Evolutionary conservation across 2,113 vertebrate genomes (phyloP).

Genomic region (Psammodynastes pulverulentus): DNA sequence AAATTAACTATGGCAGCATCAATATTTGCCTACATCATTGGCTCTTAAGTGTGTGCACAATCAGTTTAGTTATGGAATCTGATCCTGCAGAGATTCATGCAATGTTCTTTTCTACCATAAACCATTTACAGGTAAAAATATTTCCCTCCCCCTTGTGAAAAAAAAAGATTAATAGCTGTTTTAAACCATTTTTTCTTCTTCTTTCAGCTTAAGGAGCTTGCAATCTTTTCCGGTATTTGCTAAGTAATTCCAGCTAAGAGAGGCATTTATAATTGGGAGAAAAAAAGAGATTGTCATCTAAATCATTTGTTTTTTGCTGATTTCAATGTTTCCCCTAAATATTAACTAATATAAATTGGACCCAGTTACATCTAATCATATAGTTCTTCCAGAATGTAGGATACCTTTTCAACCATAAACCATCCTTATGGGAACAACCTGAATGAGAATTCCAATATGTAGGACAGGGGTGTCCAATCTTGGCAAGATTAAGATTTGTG

Average conservation of each 20-base stretch:
- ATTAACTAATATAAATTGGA: neutral
- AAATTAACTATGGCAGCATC: slow-evolving; percentile 53
- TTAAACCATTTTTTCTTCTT: neutral
- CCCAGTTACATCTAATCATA: neutral
- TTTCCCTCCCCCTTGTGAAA: neutral
- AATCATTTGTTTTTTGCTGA: neutral
- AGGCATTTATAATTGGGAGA: neutral
- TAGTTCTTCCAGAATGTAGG: neutral
- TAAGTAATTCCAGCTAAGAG: neutral
- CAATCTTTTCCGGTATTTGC: neutral
- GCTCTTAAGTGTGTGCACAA: slow-evolving; percentile 36
- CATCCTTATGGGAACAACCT: neutral
- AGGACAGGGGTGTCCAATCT: too few species aligned
- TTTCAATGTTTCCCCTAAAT: neutral
- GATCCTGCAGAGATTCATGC: slow-evolving; percentile 24
- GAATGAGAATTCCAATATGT: neutral
- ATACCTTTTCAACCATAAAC: neutral
- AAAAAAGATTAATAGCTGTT: neutral
- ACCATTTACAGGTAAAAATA: neutral
- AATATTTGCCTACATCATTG: slow-evolving; percentile 33
- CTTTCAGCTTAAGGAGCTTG: neutral
- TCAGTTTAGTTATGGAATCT: slow-evolving; percentile 34
- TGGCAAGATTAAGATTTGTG: too few species aligned
- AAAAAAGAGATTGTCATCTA: neutral
- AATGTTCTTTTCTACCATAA: neutral